Conservation (phyloP, 2,888 invertebrate species). For the Drosophila prolongata region DNA sequence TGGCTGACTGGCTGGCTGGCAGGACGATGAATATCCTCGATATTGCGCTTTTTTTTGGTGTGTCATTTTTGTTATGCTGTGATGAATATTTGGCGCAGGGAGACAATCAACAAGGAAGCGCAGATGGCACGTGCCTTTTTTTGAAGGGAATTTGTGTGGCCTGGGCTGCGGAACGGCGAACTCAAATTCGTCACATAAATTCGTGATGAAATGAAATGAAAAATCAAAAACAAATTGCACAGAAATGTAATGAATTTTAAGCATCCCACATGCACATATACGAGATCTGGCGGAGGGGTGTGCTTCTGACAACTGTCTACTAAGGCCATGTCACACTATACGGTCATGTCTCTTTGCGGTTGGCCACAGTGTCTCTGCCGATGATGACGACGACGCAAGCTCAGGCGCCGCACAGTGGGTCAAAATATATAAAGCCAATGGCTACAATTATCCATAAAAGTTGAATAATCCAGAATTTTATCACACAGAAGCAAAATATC, state of each 20-base stretch:
- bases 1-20: constrained; percentile 30
- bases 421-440: constrained; percentile 4
- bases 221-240: constrained; percentile 78
- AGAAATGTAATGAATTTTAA: constrained; percentile 78
- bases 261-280: constrained; percentile 62
- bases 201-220: constrained; percentile 72
- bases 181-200: constrained; percentile 56
- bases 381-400: constrained; percentile 45
- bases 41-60: constrained; percentile 22
- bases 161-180: not conserved
- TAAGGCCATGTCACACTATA: constrained; percentile 76
- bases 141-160: constrained; percentile 4
- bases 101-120: constrained; percentile 63
- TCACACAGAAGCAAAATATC: no score
- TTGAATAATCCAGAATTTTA: no score
- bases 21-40: constrained; percentile 51
- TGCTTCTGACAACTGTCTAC: constrained; percentile 76
- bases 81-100: constrained; percentile 52
- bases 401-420: constrained; percentile 29
- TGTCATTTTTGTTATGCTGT: constrained; percentile 32
- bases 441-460: not conserved
- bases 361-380: constrained; percentile 77
- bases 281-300: constrained; percentile 22
- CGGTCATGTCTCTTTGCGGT: constrained; percentile 78
- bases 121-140: constrained; percentile 45